Conservation (phyloP, 2,113 vertebrate species). For the Pelodiscus sinensis region DNA sequence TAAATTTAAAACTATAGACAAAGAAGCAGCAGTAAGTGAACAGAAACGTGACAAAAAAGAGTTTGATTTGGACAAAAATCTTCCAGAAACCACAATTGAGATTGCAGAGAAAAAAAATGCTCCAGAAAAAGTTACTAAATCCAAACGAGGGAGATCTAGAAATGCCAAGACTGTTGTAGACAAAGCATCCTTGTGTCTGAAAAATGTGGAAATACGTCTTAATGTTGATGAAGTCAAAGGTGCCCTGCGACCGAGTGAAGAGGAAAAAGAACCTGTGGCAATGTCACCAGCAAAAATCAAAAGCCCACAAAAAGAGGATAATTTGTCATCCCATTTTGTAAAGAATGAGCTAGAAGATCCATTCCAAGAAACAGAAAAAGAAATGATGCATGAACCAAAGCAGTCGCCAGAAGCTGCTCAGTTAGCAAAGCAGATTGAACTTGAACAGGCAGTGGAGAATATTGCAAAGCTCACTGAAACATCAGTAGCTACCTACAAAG, state of each 20-base stretch:
- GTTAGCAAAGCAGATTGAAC: slow-evolving; percentile 90
- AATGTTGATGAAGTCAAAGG: slow-evolving; percentile 85
- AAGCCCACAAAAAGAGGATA: slow-evolving; percentile 80
- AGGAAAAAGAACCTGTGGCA: slow-evolving; percentile 73
- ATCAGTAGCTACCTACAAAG: slow-evolving; percentile 83
- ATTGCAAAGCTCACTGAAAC: slow-evolving; percentile 92
- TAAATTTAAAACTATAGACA: slow-evolving; percentile 69
- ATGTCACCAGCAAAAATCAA: slow-evolving; percentile 73
- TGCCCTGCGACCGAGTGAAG: slow-evolving; percentile 77
- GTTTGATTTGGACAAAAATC: slow-evolving; percentile 53
- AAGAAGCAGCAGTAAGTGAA: slow-evolving; percentile 61
- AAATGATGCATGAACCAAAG: slow-evolving; percentile 76
- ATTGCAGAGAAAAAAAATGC: slow-evolving; percentile 77
- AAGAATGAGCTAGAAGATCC: slow-evolving; percentile 76
- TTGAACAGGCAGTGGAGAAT: slow-evolving; percentile 95
- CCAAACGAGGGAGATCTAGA: slow-evolving; percentile 87
- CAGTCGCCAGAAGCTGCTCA: slow-evolving; percentile 82
- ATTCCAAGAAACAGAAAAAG: slow-evolving; percentile 73
- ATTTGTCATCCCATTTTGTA: slow-evolving; percentile 55
- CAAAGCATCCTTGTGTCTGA: slow-evolving; percentile 85
- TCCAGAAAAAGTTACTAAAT: slow-evolving; percentile 85
- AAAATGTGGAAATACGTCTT: slow-evolving; percentile 85
- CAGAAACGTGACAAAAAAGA: slow-evolving; percentile 80
- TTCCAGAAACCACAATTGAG: slow-evolving; percentile 67
- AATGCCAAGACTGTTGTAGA: slow-evolving; percentile 81